Evolutionary conservation across 92 coral and sea anemone genomes (phyloP), one percentile per base, ranked within the genome.

Genomic region (Epizoanthus illoricatus): DNA sequence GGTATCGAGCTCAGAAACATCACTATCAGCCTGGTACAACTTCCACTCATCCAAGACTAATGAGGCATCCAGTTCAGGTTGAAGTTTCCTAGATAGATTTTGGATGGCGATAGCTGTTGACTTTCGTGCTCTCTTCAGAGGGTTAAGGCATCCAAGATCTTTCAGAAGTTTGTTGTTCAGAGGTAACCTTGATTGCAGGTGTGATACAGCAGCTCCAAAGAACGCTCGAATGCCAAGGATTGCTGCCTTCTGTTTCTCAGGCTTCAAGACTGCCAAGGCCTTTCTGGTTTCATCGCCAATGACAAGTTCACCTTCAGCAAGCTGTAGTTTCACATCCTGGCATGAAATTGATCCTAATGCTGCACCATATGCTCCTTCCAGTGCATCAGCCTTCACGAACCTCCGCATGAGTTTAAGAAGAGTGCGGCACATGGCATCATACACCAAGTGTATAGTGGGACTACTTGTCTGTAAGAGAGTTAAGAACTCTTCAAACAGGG

Each of bases 91-190:
- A 3, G 85, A 23, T 69, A 88, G 86, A 71, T 45, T 81, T 84
- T 71, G 80, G 74, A 74, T 74, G 76, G 91, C 69, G 43, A 59
- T 71, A 70, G 24, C 74, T 71, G 81, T 56, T 12, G 87, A 70
- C 68, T 86, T 57, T 70, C 69, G 71, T n/a, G 71, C 56, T 65
- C 85, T 85, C 70, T 89, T 81, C 56, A 74, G 81, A 33, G 56
- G 89, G 80, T 89, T 59, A 17, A 85, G 89, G 84, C 81, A 89
- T 72, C 88, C 86, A 58, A 81, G 88, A 40, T 76, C 87, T 85
- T 69, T 85, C 79, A 81, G 52, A 58, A 86, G 89, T 84, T 59
- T 60, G 74, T 81, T 83, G 64, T 75, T 76, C 16, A 65, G 74
- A 61, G 92, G 86, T 66, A 89, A 74, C 80, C 71, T 36, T 19